Percentiles rank a stretch among this genome's conserved stretches.
phyloP scores from a whole-genome alignment of 2,888 invertebrate genomes.

The Volucella inanis region DNA sequence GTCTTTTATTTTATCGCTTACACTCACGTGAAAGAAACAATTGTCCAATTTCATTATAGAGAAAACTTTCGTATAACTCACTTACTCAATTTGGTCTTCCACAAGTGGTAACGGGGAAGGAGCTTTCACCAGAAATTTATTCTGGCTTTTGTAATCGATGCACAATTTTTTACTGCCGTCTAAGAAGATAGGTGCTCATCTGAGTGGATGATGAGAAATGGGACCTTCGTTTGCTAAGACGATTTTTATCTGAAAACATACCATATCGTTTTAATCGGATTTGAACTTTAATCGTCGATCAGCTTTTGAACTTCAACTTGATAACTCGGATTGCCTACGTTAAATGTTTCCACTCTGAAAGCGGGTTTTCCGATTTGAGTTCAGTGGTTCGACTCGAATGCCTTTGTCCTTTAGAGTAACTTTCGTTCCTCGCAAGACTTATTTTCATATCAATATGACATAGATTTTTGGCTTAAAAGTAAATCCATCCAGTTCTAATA shows the following conservation, averaged over 20 bases:
- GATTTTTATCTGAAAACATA: slow-evolving; percentile 5
- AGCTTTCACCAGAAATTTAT: too few species aligned
- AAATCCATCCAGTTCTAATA: too few species aligned
- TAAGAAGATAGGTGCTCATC: background rate
- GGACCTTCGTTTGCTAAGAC: background rate
- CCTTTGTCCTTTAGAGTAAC: background rate
- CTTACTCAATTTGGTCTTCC: background rate
- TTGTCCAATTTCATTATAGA: slow-evolving; percentile 6
- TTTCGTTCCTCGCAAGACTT: background rate
- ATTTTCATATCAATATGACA: background rate
- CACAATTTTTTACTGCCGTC: too few species aligned
- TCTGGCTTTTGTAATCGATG: too few species aligned
- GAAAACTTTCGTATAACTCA: background rate
- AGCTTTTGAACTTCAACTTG: slow-evolving; percentile 4
- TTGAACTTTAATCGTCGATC: background rate
- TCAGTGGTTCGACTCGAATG: background rate
- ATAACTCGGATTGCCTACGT: slow-evolving; percentile 1
- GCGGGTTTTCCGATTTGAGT: background rate
- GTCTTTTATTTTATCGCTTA: slow-evolving; percentile 1
- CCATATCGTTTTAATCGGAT: background rate
- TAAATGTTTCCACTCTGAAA: background rate
- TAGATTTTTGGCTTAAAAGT: too few species aligned
- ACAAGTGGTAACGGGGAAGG: background rate
- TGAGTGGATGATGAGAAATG: background rate
- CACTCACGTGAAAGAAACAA: slow-evolving; percentile 12